Percentiles rank a stretch among this genome's conserved stretches.
Evolutionary conservation across 2,888 invertebrate species (phyloP).

Genomic region (Drosophila subquinaria): DNA sequence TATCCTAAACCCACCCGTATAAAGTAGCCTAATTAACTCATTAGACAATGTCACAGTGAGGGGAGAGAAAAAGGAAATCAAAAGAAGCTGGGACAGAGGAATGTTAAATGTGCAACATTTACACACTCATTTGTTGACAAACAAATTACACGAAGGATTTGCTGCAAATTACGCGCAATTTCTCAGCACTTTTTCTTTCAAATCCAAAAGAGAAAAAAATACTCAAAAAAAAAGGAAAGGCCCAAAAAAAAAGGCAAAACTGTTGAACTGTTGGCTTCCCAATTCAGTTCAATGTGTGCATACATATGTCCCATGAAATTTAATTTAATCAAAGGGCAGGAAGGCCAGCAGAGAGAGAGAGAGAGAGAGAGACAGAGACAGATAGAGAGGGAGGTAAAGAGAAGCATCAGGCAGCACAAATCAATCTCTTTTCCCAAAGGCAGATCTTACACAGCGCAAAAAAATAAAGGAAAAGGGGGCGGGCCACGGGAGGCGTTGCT

Average conservation of each 20-base stretch:
- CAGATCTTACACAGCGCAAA: slow-evolving; percentile 9
- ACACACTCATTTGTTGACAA: slow-evolving; percentile 80
- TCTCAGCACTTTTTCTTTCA: slow-evolving; percentile 71
- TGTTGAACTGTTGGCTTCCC: slow-evolving; percentile 33
- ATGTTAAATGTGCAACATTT: slow-evolving; percentile 75
- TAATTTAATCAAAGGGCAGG: slow-evolving; percentile 84
- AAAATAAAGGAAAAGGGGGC: too few relatives aligned
- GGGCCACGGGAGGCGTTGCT: too few relatives aligned
- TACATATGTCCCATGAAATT: slow-evolving; percentile 82
- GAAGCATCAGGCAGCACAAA: slow-evolving; percentile 72
- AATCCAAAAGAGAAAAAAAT: slow-evolving; percentile 45
- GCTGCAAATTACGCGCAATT: slow-evolving; percentile 75
- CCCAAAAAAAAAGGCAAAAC: slow-evolving; percentile 11
- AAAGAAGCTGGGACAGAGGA: slow-evolving; percentile 19
- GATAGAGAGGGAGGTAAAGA: not conserved
- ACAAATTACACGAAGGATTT: slow-evolving; percentile 78
- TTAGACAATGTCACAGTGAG: slow-evolving; percentile 70
- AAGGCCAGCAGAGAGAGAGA: slow-evolving; percentile 51
- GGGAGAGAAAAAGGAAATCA: slow-evolving; percentile 5
- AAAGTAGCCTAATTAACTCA: slow-evolving; percentile 73
- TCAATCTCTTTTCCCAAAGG: slow-evolving; percentile 81
- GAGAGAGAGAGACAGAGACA: not conserved
- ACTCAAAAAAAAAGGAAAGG: slow-evolving; percentile 21
- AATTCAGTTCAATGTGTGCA: slow-evolving; percentile 70
- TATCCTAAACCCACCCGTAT: slow-evolving; percentile 57